Conservation (phyloP, 2,797 vertebrate genomes). For the Iguana delicatissima region DNA sequence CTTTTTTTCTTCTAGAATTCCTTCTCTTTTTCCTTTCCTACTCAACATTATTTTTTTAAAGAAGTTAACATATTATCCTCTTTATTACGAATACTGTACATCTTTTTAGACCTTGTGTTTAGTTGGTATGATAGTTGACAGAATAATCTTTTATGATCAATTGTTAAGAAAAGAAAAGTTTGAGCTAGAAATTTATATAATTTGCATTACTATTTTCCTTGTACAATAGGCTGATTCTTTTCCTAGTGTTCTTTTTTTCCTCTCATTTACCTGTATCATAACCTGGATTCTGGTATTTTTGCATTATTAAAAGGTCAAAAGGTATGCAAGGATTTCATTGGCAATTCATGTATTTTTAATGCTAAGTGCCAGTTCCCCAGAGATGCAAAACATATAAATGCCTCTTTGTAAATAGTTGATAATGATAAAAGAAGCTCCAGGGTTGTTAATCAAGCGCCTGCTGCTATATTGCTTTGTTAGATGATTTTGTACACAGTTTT, state of each 20-base stretch:
- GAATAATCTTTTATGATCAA: slow-evolving; percentile 64
- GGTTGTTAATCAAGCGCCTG: slow-evolving; percentile 68
- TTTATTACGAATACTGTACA: slow-evolving; percentile 35
- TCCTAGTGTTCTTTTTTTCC: slow-evolving; percentile 6
- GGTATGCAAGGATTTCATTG: slow-evolving; percentile 71
- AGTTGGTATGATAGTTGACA: slow-evolving; percentile 53
- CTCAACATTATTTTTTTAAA: neutral
- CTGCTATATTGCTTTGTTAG: slow-evolving; percentile 71
- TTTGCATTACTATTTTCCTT: slow-evolving; percentile 19
- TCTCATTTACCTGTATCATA: slow-evolving; percentile 74
- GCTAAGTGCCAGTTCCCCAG: slow-evolving; percentile 75
- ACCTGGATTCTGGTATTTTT: slow-evolving; percentile 73
- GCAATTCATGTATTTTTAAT: slow-evolving; percentile 80
- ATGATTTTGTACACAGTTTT: slow-evolving; percentile 45
- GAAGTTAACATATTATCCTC: slow-evolving; percentile 40
- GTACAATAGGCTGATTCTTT: slow-evolving; percentile 9
- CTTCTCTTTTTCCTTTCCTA: neutral
- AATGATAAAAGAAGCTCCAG: slow-evolving; percentile 68
- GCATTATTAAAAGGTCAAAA: slow-evolving; percentile 77
- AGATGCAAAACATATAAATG: slow-evolving; percentile 75
- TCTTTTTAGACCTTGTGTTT: slow-evolving; percentile 55
- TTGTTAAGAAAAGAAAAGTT: neutral
- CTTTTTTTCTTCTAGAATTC: neutral
- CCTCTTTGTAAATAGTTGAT: slow-evolving; percentile 76
- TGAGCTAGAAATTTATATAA: accelerated